Evolutionary conservation across 1,140 invertebrate species (phyloP), one percentile per base, ranked within the genome.

Genomic region (Medauroidea extradentata): DNA sequence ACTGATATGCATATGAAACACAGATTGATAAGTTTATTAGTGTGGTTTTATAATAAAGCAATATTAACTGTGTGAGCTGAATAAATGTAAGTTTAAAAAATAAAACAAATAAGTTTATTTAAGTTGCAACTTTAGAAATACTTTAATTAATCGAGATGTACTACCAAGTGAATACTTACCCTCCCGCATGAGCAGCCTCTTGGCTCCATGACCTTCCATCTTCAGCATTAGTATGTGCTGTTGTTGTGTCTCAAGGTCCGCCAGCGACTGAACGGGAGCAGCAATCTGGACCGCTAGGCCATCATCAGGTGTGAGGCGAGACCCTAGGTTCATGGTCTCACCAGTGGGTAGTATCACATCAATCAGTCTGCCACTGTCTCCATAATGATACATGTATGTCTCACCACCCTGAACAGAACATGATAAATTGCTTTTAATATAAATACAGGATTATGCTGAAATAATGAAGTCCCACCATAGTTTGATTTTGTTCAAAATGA

Each of bases 351-450:
- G 80, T 46, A 93, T 90, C 23, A 93, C 87, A 64, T 88, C 85
- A 0, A 85, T 86, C 5, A 94, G 85, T 25, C 94, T 81, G 5
- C 93, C 94, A 52, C 93, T 81, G 69, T 85, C 83, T 65, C 96
- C 91, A 65, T 96, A 96, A 67, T 89, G 86, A 69, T 95, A 96
- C 57, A 94, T 87, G 59, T 88, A 93, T 0, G 91, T 91, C 73
- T 93, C 85, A n/a, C 87, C 85, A 59, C 88, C 88, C 86, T 87
- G 65, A 42, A 81, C 75, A 60, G 63, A 70, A 65, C 63, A 54
- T 14, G 54, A 65, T 63, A 13, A 25, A 19, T 5, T 0, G 9
- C 0, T 21, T 18, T 53, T n/a, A 39, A 16, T 23, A 19, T 19
- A 13, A 14, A 49, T 3, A 3, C 14, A 2, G 16, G 16, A 49